These are phyloP conservation scores for Zosterops lateralis DNA, from an alignment of 2,113 vertebrate species.

Conservation along the genomic window DNA sequence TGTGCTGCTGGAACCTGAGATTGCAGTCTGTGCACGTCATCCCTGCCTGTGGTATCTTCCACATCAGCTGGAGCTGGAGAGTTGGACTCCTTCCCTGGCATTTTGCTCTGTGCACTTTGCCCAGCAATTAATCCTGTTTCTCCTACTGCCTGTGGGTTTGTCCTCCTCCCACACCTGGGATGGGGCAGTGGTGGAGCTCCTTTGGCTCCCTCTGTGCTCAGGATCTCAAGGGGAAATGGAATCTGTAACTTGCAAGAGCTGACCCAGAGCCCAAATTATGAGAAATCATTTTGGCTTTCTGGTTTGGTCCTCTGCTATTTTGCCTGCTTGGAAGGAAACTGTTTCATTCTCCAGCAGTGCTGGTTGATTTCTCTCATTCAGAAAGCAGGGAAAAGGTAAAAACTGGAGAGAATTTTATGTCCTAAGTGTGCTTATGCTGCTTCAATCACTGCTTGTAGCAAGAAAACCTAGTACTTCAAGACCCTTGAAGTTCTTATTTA, in stretches of 20 bases:
- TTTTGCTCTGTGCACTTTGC: not conserved
- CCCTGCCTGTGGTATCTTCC: not conserved
- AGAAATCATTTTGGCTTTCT: not conserved
- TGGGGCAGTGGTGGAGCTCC: not conserved
- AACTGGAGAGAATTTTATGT: not conserved
- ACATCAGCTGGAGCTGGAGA: not conserved
- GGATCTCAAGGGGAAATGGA: not conserved
- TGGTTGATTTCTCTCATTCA: not conserved
- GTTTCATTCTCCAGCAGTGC: not conserved
- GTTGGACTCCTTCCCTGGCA: conserved; percentile 16
- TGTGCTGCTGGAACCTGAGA: not conserved
- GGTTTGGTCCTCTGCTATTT: not conserved
- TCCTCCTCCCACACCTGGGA: not conserved
- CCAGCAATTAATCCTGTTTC: not conserved
- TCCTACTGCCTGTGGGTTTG: fast-evolving
- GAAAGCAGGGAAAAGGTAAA: not conserved
- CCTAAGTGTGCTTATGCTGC: not conserved
- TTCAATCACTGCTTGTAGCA: not conserved
- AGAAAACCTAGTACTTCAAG: not conserved
- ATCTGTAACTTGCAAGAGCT: not conserved
- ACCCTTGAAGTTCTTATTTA: not conserved
- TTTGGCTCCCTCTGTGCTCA: not conserved
- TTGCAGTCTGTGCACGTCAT: not conserved
- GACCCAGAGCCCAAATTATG: not conserved
- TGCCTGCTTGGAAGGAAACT: not conserved